Evolutionary conservation across 2,113 vertebrate species (phyloP).

Genomic region (Illadopsis cleaveri): DNA sequence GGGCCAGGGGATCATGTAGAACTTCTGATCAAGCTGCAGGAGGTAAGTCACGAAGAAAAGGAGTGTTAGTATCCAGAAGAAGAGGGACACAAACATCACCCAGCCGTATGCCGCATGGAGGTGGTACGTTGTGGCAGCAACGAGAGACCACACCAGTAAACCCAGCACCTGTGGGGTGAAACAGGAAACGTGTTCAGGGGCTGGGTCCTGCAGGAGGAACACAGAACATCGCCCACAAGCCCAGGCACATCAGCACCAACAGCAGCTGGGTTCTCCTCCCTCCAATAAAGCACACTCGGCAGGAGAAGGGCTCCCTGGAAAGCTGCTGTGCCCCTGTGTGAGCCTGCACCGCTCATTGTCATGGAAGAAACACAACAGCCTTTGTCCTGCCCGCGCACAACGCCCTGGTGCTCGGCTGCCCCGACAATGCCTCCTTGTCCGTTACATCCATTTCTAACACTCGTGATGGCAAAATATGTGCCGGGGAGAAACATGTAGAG

Average conservation of each 20-base stretch:
- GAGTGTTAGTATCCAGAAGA: conserved; percentile 87
- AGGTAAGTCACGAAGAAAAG: conserved; percentile 81
- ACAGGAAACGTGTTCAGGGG: accelerated
- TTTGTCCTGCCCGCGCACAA: conserved; percentile 66
- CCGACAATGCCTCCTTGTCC: conserved; percentile 48
- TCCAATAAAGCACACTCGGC: not conserved
- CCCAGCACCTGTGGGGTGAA: conserved; percentile 77
- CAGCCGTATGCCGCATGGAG: conserved; percentile 75
- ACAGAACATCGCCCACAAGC: accelerated
- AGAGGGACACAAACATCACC: conserved; percentile 93
- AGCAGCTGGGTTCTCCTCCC: accelerated
- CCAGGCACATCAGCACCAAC: not conserved
- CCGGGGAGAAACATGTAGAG: not conserved
- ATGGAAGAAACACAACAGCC: conserved; percentile 53
- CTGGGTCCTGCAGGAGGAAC: not conserved
- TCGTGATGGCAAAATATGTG: not conserved
- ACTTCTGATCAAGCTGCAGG: conserved; percentile 70
- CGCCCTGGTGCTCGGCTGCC: not conserved
- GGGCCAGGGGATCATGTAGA: conserved; percentile 82
- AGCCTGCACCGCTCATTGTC: not conserved
- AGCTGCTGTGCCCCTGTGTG: not conserved
- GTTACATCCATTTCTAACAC: not conserved
- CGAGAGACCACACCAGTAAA: conserved; percentile 88
- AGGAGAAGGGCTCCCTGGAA: not conserved
- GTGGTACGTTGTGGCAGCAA: conserved; percentile 68